phyloP scores from a whole-genome alignment of 2,797 vertebrate species.

The Rousettus madagascariensis region DNA sequence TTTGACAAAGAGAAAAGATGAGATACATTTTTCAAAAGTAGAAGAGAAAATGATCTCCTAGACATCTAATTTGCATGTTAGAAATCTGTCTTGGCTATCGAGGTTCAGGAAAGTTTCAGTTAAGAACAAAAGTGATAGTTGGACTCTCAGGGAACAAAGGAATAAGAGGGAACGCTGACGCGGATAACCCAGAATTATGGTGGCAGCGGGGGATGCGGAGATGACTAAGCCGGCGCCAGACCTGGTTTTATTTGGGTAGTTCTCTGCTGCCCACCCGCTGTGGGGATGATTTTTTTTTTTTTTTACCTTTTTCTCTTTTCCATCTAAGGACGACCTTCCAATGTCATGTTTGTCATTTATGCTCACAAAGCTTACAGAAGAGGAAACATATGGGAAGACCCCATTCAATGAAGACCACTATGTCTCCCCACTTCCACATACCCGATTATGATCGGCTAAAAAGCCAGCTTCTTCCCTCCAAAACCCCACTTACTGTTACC shows the following conservation, averaged over 20 bases:
- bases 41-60: conserved; percentile 16
- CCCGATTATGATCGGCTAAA: not conserved
- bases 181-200: not conserved
- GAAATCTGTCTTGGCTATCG: not conserved
- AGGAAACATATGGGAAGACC: not conserved
- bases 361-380: not conserved
- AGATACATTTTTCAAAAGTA: conserved; percentile 56
- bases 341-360: not conserved
- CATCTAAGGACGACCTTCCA: not conserved
- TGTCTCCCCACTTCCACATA: not conserved
- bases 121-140: not conserved
- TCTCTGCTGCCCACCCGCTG: not conserved
- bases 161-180: not conserved
- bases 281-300: not conserved
- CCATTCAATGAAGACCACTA: not conserved
- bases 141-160: not conserved
- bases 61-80: conserved; percentile 46
- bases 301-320: not conserved
- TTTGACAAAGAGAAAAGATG: conserved; percentile 40
- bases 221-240: not conserved
- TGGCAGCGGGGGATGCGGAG: not conserved
- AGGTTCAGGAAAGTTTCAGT: not conserved
- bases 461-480: not conserved
- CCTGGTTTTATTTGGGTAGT: not conserved
- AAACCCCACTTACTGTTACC: not conserved